These are phyloP conservation scores for Mustela lutreola DNA, from an alignment of 2,113 vertebrate species.

Conservation along the genomic window DNA sequence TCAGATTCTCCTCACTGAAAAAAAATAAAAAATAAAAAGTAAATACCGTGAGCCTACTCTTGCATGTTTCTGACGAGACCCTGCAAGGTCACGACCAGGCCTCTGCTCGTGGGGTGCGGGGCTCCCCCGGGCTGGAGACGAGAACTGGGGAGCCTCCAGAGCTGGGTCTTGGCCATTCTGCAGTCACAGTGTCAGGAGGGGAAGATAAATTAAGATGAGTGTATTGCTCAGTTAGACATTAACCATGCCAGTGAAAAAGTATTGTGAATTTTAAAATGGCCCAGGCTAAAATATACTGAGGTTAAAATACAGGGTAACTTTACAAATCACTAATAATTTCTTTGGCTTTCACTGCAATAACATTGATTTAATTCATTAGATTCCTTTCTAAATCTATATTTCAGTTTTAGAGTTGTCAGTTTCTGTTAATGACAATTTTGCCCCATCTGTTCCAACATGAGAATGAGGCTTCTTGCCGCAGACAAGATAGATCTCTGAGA, in stretches of 20 bases:
- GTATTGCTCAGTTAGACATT: conserved; percentile 80
- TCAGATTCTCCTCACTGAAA: conserved; percentile 80
- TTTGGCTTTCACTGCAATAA: conserved; percentile 92
- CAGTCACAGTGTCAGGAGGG: conserved; percentile 29
- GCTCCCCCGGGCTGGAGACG: neutral
- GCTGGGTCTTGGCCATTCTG: conserved; percentile 2
- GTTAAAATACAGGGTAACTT: conserved; percentile 91
- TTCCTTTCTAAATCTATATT: conserved; percentile 93
- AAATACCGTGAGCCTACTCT: neutral
- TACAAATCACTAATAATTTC: conserved; percentile 93
- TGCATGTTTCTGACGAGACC: conserved; percentile 31
- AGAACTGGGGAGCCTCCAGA: neutral
- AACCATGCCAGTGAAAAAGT: conserved; percentile 86
- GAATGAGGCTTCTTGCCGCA: conserved; percentile 88
- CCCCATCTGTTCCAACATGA: conserved; percentile 91
- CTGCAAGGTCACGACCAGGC: conserved; percentile 58
- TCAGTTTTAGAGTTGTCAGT: conserved; percentile 94
- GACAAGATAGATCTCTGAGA: conserved; percentile 89
- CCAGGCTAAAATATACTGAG: conserved; percentile 89
- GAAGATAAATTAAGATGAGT: conserved; percentile 85
- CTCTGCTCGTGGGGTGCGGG: neutral
- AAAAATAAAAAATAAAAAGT: neutral
- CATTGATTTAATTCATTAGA: conserved; percentile 94
- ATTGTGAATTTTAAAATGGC: conserved; percentile 83
- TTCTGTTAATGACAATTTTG: conserved; percentile 93